Evolutionary conservation across 37 sponge, comb jelly and placozoan species (phyloP), one percentile per base, ranked within the genome.

Genomic region (Bolinopsis microptera): DNA sequence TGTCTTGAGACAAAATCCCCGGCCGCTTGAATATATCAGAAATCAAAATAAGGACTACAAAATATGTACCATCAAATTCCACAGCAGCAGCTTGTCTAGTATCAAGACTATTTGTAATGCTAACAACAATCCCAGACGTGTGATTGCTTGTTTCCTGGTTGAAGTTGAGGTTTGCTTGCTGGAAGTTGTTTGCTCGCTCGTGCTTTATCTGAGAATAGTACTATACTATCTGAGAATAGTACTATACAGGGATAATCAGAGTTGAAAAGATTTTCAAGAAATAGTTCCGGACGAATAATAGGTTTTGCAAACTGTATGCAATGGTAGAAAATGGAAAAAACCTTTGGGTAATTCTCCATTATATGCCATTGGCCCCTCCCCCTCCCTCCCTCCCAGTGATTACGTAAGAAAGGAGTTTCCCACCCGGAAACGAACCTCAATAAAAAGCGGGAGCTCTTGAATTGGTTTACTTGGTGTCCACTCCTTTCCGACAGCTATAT

Each of bases 371-470:
- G n/a, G n/a, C n/a, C n/a, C n/a, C n/a, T n/a, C n/a, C n/a, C n/a
- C n/a, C n/a, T n/a, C n/a, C n/a, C n/a, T n/a, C n/a, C n/a, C n/a
- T n/a, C n/a, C n/a, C n/a, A n/a, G n/a, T n/a, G n/a, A n/a, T n/a
- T n/a, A n/a, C n/a, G n/a, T n/a, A n/a, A n/a, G n/a, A n/a, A n/a
- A n/a, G n/a, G n/a, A n/a, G n/a, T n/a, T n/a, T n/a, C n/a, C n/a
- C n/a, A n/a, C n/a, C n/a, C n/a, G 26, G 26, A 72, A 28, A 72
- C 26, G 18, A 22, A 86, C 90, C 90, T 86, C 61, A 5, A 86
- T 40, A 39, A 24, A 86, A 27, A 86, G 90, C 8, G 90, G 90
- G 36, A 86, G 61, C 61, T 86, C 30, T 1, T 86, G 41, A 26
- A 86, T 86, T 0, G 90, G 24, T 41, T 28, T 1, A 1, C 21